Percentiles rank a stretch among this genome's conserved stretches.
Evolutionary conservation across 2,797 vertebrate genomes (phyloP).

Genomic region (Loris lydekkerianus): DNA sequence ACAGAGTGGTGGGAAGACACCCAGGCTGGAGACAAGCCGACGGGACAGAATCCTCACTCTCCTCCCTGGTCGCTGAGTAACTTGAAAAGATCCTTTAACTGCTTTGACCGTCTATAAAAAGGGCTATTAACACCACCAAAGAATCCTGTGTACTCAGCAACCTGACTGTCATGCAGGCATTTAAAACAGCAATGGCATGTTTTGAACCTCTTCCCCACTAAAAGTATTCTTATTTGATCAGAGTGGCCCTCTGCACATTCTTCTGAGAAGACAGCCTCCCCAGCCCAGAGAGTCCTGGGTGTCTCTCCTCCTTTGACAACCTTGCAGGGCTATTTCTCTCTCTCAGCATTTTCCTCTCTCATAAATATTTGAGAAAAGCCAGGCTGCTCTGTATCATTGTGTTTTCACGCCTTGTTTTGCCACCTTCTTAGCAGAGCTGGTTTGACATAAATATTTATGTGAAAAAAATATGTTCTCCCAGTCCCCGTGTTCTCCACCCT

Average conservation of each 20-base stretch:
- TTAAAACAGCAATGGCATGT: neutral
- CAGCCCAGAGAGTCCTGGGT: neutral
- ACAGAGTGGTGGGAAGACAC: neutral
- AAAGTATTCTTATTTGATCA: neutral
- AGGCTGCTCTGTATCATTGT: conserved; percentile 64
- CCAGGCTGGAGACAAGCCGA: neutral
- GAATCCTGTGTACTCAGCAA: neutral
- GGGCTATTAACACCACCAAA: neutral
- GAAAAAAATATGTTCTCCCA: conserved; percentile 74
- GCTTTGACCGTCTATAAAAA: neutral
- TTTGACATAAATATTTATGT: conserved; percentile 82
- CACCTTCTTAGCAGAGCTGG: conserved; percentile 74
- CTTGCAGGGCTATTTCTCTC: conserved; percentile 44
- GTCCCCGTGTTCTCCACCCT: neutral
- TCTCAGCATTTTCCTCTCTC: conserved; percentile 42
- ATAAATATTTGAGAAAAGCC: conserved; percentile 73
- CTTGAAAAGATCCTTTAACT: neutral
- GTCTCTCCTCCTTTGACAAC: conserved; percentile 35
- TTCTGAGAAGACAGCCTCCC: neutral
- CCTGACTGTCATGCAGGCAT: neutral
- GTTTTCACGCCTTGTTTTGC: conserved; percentile 80
- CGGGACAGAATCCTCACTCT: neutral
- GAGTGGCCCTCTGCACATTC: neutral
- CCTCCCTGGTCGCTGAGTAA: neutral
- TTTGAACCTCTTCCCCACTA: neutral